Base-by-base conservation (phyloP, 2,797 vertebrate genomes). In the Nyctibius grandis region DNA sequence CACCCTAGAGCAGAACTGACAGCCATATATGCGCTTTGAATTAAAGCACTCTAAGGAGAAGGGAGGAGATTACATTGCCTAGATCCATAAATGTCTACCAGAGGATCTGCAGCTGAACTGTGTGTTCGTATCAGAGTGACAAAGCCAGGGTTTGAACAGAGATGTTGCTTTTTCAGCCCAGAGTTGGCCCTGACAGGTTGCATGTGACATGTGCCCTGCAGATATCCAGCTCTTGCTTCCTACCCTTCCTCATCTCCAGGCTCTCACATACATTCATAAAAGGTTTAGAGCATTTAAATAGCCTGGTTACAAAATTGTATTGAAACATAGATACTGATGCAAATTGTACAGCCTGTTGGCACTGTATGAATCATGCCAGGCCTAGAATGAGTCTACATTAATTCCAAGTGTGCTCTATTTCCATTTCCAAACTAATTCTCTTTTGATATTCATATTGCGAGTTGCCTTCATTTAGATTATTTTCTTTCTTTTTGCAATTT, bases 401-500 rank as follows among this genome's bases (percentile, higher is more conserved):
- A 89, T 93, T 92, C 82, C 91, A 89, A 95, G 82, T 79, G 51
- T 60, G 42, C 68, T 80, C 42, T 45, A 91, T 95, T 97, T 84
- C 93, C 88, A 94, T 96, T 96, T 97, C 79, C 95, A 96, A 91
- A 82, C 48, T 74, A 31, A 76, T 90, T 93, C 26, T 67, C 86
- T 95, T 96, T 94, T 84, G 89, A 89, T 82, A 92, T 89, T 91
- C 87, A 80, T 65, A 86, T 87, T 82, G 68, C 13, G 56, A 93
- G 29, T 91, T 93, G 54, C 50, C 93, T 73, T 89, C 72, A 72
- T 93, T 92, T 93, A 74, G 68, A 70, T 91, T 65, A 74, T 84
- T 94, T 93, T 74, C 20, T 51, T 89, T 34, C 33, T 70, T 74
- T 63, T 83, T 96, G 31, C 5, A 44, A 14, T 88, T 72, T 95